Conservation (phyloP, 1,140 invertebrate genomes). For the Cyphomyrmex costatus region DNA sequence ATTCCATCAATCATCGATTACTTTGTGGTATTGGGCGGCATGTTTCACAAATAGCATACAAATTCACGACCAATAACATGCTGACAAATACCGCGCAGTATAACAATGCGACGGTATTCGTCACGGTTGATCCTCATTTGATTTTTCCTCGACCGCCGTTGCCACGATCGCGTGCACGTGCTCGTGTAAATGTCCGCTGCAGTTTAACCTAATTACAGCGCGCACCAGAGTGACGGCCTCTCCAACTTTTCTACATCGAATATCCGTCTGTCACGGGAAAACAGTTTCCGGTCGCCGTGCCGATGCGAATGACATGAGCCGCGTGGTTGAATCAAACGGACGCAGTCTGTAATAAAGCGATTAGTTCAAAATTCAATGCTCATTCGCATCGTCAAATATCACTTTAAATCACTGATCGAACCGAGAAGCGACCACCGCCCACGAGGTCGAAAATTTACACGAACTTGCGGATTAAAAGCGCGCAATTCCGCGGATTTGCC, state of each 20-base stretch:
- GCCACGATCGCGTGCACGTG: neutral
- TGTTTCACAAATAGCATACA: neutral
- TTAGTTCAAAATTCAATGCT: constrained; percentile 47
- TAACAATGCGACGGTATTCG: neutral
- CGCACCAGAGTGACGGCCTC: neutral
- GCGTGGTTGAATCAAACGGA: constrained; percentile 27
- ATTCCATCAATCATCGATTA: constrained; percentile 37
- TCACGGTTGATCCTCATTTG: constrained; percentile 31
- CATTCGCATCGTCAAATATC: constrained; percentile 40
- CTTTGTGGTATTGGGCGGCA: constrained; percentile 5
- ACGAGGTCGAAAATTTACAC: neutral
- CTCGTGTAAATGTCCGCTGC: constrained; percentile 44
- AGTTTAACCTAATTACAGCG: constrained; percentile 55
- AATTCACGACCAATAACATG: constrained; percentile 10
- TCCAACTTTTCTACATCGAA: constrained; percentile 44
- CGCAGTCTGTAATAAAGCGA: constrained; percentile 50
- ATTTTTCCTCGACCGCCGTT: constrained; percentile 36
- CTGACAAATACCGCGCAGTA: constrained; percentile 26
- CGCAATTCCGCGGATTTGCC: neutral
- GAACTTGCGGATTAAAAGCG: neutral
- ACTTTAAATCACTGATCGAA: neutral
- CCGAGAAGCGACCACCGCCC: neutral
- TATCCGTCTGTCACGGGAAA: constrained; percentile 36
- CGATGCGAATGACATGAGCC: constrained; percentile 19
- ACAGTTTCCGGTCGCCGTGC: constrained; percentile 24